phyloP scores from a whole-genome alignment of 2,797 vertebrate genomes.

The Oreochromis mossambicus region DNA sequence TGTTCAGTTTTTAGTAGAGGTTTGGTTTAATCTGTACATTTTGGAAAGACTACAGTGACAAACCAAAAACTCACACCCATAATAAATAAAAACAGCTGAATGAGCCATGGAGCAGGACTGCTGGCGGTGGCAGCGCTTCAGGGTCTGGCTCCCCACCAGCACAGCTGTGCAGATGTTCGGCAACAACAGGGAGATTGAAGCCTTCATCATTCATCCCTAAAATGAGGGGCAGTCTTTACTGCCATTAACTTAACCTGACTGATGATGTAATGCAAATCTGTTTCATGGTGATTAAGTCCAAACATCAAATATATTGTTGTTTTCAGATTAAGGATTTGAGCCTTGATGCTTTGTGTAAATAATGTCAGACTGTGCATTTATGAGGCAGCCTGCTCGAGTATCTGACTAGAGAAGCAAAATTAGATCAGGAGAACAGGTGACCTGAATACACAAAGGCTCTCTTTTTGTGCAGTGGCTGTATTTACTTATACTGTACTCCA shows the following conservation, averaged over 20 bases:
- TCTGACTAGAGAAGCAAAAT: not conserved
- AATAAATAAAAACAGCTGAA: not conserved
- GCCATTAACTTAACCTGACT: not conserved
- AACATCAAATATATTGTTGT: not conserved
- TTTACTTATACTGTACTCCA: not conserved
- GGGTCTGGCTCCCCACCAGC: not conserved
- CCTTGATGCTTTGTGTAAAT: not conserved
- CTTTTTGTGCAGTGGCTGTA: not conserved
- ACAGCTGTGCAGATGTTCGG: slow-evolving; percentile 6
- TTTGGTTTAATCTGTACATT: not conserved
- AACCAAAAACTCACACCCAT: not conserved
- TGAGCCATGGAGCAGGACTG: not conserved
- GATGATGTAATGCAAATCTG: not conserved
- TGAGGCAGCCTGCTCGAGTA: not conserved
- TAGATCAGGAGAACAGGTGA: not conserved
- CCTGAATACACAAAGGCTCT: not conserved
- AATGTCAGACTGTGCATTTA: not conserved
- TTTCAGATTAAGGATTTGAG: not conserved
- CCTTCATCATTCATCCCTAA: not conserved
- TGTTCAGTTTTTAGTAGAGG: not conserved
- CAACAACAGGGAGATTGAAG: not conserved
- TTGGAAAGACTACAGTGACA: not conserved
- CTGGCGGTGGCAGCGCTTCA: not conserved
- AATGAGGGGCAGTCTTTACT: not conserved
- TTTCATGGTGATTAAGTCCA: not conserved